Conservation (phyloP, 2,113 vertebrate genomes). For the Brachypteracias leptosomus region DNA sequence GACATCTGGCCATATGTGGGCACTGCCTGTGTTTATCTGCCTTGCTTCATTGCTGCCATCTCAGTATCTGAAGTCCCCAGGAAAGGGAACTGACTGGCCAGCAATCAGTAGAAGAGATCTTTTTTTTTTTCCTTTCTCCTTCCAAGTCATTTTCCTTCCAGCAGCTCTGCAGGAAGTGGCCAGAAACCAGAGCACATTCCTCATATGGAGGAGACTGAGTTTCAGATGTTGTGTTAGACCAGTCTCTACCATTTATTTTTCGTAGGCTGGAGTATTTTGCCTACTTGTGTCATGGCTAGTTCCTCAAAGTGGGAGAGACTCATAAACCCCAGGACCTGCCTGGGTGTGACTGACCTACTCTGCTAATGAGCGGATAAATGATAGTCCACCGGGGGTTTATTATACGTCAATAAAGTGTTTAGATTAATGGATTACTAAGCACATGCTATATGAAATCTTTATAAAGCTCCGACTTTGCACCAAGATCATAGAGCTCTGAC, state of each 20-base stretch:
- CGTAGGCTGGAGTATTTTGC: background rate
- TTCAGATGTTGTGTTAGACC: background rate
- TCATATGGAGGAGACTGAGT: background rate
- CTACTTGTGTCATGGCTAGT: fast-evolving
- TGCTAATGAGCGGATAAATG: background rate
- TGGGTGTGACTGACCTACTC: background rate
- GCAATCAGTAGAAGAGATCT: background rate
- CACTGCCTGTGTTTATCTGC: background rate
- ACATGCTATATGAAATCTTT: background rate
- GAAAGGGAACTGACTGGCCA: background rate
- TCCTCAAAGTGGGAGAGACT: background rate
- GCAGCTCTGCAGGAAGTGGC: too few relatives aligned
- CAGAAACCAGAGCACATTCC: background rate
- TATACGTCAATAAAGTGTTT: background rate
- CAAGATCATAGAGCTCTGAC: background rate
- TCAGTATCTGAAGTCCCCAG: background rate
- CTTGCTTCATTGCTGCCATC: fast-evolving
- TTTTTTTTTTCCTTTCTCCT: background rate
- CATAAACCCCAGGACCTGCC: background rate
- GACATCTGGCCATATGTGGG: too few relatives aligned
- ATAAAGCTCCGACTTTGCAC: background rate
- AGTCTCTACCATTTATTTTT: background rate
- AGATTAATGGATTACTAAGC: slow-evolving; percentile 49
- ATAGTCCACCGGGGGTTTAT: too few relatives aligned
- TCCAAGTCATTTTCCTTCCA: too few relatives aligned